Evolutionary conservation across 2,888 invertebrate species (phyloP), one percentile per base, ranked within the genome.

Genomic region (Tenthredo amoena): DNA sequence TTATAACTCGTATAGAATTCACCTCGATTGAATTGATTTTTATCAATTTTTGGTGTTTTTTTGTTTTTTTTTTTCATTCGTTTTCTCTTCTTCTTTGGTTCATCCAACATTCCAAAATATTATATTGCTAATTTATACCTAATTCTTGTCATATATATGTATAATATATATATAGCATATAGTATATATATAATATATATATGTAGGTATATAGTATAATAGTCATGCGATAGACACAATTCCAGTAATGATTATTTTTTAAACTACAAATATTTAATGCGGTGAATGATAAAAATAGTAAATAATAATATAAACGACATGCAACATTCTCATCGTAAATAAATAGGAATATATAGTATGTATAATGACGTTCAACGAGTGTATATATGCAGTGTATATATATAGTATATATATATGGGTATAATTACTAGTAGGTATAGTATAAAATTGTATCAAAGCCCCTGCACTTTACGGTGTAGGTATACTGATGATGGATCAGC

Each of bases 301-400:
- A 72, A 74, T 74, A 43, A 43, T 74, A 43, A 43, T 74, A 21
- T 74, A 74, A 81, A 81, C 81, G 81, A 81, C 81, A 91, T 90
- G 91, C 91, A 90, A 89, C 90, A 91, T 89, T 90, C 88, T 87
- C 89, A 87, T 81, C n/a, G 62, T 81, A 34, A 55, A 50, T 62
- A 50, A 47, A 47, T 77, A 40, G 7, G 26, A 34, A 21, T 40
- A 74, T 43, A 43, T 21, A 21, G 26, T 26, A 4, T 26, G 10
- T 5, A 26, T 37, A 74, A 74, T 74, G 43, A 43, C 43, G 74
- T 74, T 74, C 74, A 40, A 74, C 18, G 43, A 74, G 43, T 74
- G 68, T 68, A 68, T 34, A 18, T 68, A 40, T 72, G 37, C 34
- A 71, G 18, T 71, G 18, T 34, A 71, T 71, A 43, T 10, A 37